Conservation (phyloP, 2,888 invertebrate genomes). For the Zootermopsis nevadensis region DNA sequence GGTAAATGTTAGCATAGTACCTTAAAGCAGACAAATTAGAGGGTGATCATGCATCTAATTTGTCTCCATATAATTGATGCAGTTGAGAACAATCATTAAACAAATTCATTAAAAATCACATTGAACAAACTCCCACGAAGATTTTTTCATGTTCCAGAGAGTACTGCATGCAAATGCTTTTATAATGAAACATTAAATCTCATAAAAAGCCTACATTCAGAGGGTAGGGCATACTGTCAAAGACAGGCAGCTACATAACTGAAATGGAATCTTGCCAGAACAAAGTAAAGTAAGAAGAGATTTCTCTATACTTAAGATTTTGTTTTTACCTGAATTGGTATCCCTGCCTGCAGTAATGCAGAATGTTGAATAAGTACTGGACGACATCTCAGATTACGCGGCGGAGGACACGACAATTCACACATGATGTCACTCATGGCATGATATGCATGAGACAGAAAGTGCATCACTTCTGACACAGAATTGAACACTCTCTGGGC, state of each 20-base stretch:
- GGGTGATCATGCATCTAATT: no score
- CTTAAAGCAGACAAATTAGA: no score
- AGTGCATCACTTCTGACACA: conserved; percentile 85
- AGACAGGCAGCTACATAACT: no score
- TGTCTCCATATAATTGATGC: no score
- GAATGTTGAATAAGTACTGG: conserved; percentile 79
- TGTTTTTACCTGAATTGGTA: conserved; percentile 65
- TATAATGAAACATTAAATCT: neutral
- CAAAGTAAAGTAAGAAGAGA: neutral
- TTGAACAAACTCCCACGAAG: no score
- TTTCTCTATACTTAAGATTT: neutral
- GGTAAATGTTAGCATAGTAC: no score
- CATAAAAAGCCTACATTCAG: neutral
- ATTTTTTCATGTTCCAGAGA: no score
- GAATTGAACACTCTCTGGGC: conserved; percentile 78
- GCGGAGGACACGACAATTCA: conserved; percentile 74
- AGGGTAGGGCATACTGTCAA: neutral
- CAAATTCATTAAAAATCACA: no score
- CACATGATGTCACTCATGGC: conserved; percentile 87
- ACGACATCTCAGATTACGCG: conserved; percentile 76
- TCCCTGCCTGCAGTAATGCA: conserved; percentile 73
- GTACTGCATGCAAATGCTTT: neutral
- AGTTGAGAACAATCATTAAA: no score
- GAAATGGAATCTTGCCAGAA: neutral
- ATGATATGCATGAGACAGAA: conserved; percentile 89